Conservation (phyloP, 2,797 vertebrate genomes). For the Phoxinus dragarum region DNA sequence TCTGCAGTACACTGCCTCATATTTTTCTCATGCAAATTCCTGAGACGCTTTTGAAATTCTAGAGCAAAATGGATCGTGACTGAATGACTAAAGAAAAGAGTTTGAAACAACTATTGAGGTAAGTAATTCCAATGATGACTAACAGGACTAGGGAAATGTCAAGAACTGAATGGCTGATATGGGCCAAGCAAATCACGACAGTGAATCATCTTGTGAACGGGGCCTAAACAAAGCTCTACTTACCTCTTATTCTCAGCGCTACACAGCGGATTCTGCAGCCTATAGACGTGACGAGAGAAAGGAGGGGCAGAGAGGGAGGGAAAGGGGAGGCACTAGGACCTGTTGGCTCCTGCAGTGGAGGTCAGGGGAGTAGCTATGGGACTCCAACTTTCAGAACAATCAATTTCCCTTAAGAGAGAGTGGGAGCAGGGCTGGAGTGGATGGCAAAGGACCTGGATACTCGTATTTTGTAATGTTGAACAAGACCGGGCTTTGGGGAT, state of each 20-base stretch:
- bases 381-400: slow-evolving; percentile 80
- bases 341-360: slow-evolving; percentile 60
- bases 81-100: slow-evolving; percentile 36
- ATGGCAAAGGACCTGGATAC: slow-evolving; percentile 75
- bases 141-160: slow-evolving; percentile 38
- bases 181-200: slow-evolving; percentile 29
- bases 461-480: slow-evolving; percentile 66
- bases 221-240: slow-evolving; percentile 50
- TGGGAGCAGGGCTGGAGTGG: slow-evolving; percentile 73
- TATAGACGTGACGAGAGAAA: slow-evolving; percentile 44
- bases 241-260: slow-evolving; percentile 38
- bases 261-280: slow-evolving; percentile 36
- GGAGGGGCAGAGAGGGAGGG: slow-evolving; percentile 55
- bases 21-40: slow-evolving; percentile 36
- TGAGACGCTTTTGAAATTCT: background rate
- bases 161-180: slow-evolving; percentile 42
- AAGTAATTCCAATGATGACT: slow-evolving; percentile 35
- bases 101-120: slow-evolving; percentile 30
- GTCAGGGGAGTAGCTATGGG: slow-evolving; percentile 57
- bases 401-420: slow-evolving; percentile 79
- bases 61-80: slow-evolving; percentile 29
- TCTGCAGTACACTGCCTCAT: slow-evolving; percentile 20
- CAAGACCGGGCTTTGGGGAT: slow-evolving; percentile 71
- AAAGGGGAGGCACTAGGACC: slow-evolving; percentile 63
- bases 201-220: slow-evolving; percentile 39